Conservation (phyloP, 2,113 vertebrate species). For the Potamarius usumacintae region DNA sequence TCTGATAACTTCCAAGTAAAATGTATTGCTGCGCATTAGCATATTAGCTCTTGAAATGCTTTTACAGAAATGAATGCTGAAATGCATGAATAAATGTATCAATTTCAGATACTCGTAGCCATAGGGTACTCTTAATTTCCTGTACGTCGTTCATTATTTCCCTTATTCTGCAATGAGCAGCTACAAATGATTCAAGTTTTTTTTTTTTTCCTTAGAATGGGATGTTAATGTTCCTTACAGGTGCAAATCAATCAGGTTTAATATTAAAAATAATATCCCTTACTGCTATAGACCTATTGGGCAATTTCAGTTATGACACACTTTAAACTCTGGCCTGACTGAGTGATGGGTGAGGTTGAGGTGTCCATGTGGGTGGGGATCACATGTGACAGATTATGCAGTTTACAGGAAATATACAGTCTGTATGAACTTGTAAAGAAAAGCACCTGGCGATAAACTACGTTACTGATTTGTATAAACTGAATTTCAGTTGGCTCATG, state of each 20-base stretch:
- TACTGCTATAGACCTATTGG: not conserved
- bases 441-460: not conserved
- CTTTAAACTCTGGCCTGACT: not conserved
- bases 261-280: conserved; percentile 1
- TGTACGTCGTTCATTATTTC: not conserved
- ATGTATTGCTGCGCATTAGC: not conserved
- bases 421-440: not conserved
- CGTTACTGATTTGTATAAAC: conserved; percentile 7
- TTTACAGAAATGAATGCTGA: not conserved
- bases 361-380: not conserved
- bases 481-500: not conserved
- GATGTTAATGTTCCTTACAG: not conserved
- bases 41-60: not conserved
- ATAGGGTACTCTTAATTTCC: not conserved
- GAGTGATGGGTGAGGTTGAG: not conserved
- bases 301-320: not conserved
- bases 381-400: not conserved
- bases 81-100: not conserved
- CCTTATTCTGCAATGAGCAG: not conserved
- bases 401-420: not conserved
- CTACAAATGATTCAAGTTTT: not conserved
- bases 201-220: not conserved
- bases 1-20: not conserved
- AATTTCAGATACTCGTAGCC: not conserved
- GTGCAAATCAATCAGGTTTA: not conserved